These are phyloP conservation scores for Echeneis naucrates DNA, from an alignment of 2,797 vertebrate species.

Conservation along the genomic window DNA sequence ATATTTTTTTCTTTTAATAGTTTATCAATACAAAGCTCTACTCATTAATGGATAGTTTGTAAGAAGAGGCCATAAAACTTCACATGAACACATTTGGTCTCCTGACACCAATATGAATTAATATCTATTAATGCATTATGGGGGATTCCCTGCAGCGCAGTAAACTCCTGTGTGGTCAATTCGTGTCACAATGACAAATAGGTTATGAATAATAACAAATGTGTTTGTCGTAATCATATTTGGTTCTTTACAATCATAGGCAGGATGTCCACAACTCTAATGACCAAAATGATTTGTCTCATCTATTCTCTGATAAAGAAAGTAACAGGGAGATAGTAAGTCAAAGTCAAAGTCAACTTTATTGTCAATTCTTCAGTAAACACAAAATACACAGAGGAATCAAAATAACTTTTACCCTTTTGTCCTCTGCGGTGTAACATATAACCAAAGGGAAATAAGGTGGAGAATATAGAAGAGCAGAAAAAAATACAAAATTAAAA, in stretches of 20 bases:
- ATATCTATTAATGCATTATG: constrained; percentile 47
- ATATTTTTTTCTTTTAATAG: constrained; percentile 44
- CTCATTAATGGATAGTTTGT: constrained; percentile 56
- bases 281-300: background rate
- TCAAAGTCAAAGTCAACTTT: too few relatives aligned
- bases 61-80: constrained; percentile 58
- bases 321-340: background rate
- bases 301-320: background rate
- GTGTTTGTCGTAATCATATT: constrained; percentile 37
- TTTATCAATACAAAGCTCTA: constrained; percentile 49
- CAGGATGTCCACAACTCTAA: constrained; percentile 28
- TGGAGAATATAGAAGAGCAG: too few relatives aligned
- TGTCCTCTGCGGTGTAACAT: too few relatives aligned
- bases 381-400: too few relatives aligned
- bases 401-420: too few relatives aligned
- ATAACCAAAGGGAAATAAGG: too few relatives aligned
- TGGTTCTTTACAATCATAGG: constrained; percentile 27
- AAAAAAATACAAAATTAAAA: too few relatives aligned
- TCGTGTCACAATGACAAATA: constrained; percentile 51
- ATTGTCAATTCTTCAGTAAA: too few relatives aligned
- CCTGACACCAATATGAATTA: constrained; percentile 62
- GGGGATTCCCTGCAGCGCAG: constrained; percentile 11
- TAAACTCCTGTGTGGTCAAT: constrained; percentile 35
- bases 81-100: constrained; percentile 48
- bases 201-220: constrained; percentile 60